phyloP scores from a whole-genome alignment of 2,888 invertebrate species.

The Eulithis prunata region DNA sequence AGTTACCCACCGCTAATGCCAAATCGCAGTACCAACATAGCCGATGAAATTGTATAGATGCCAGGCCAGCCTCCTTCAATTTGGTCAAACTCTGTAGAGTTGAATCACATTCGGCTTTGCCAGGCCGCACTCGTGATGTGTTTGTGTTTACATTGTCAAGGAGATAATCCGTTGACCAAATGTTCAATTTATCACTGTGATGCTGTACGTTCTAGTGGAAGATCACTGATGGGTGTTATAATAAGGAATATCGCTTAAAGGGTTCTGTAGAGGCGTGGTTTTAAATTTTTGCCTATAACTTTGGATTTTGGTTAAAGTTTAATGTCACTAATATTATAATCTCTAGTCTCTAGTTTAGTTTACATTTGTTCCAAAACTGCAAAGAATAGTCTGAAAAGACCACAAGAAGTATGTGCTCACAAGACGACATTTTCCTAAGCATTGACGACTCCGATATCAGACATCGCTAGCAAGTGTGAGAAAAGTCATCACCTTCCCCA shows the following conservation, averaged over 20 bases:
- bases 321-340: neutral
- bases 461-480: neutral
- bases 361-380: too few relatives aligned
- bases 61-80: slow-evolving; percentile 27
- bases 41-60: slow-evolving; percentile 28
- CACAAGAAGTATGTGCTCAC: too few relatives aligned
- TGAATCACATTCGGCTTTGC: slow-evolving; percentile 42
- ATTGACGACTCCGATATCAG: neutral
- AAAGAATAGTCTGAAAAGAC: too few relatives aligned
- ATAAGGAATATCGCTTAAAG: neutral
- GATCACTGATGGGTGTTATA: slow-evolving; percentile 1
- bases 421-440: too few relatives aligned
- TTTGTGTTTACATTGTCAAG: slow-evolving; percentile 31
- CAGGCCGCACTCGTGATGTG: slow-evolving; percentile 37
- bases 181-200: slow-evolving; percentile 5
- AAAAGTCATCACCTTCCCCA: neutral
- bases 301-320: neutral
- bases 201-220: neutral
- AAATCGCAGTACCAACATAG: slow-evolving; percentile 33
- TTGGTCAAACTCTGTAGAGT: slow-evolving; percentile 30
- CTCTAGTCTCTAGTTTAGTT: too few relatives aligned
- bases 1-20: slow-evolving; percentile 9
- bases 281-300: neutral
- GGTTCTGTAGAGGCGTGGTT: neutral
- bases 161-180: slow-evolving; percentile 22